phyloP scores from a whole-genome alignment of 2,113 vertebrate genomes.

The Tonatia bakeri region DNA sequence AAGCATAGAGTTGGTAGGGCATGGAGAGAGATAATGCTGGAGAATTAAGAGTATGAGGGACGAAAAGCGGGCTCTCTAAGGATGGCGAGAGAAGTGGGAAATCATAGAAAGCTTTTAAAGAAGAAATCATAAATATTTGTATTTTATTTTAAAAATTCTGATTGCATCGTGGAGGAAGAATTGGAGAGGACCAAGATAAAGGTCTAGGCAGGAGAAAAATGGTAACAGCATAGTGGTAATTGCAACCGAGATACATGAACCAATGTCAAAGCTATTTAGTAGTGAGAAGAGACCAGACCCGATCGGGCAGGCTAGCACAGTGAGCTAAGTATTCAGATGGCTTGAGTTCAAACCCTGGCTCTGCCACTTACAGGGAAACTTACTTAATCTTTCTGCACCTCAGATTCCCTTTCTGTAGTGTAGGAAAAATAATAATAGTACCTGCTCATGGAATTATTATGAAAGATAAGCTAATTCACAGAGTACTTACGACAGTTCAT shows the following conservation, averaged over 20 bases:
- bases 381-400: neutral
- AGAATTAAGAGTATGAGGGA: neutral
- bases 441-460: neutral
- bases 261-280: neutral
- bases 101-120: neutral
- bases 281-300: neutral
- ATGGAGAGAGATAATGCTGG: neutral
- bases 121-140: neutral
- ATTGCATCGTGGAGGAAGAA: neutral
- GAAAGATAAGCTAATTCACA: neutral
- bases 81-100: neutral
- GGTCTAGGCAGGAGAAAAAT: neutral
- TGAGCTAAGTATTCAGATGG: neutral
- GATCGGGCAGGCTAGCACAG: neutral
- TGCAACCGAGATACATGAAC: neutral
- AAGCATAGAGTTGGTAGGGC: neutral
- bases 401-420: neutral
- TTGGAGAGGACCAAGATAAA: neutral
- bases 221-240: neutral
- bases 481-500: neutral
- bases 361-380: neutral
- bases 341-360: neutral
- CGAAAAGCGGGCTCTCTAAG: neutral
- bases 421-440: neutral
- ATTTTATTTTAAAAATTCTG: neutral